phyloP scores from a whole-genome alignment of 1,140 invertebrate genomes.

The Microplitis demolitor region DNA sequence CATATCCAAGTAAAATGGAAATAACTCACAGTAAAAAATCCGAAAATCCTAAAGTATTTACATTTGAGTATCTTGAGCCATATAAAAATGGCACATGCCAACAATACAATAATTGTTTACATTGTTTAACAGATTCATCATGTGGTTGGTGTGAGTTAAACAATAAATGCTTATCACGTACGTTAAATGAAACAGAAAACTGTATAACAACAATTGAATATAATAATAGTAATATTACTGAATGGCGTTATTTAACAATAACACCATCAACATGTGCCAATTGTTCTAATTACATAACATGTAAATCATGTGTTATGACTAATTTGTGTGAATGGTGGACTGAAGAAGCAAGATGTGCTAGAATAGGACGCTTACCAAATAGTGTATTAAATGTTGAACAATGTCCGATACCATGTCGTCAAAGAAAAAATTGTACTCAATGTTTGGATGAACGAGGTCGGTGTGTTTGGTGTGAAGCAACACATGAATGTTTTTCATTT shows the following conservation, averaged over 20 bases:
- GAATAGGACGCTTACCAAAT: constrained; percentile 72
- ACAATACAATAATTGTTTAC: constrained; percentile 81
- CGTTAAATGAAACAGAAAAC: constrained; percentile 67
- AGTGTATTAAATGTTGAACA: constrained; percentile 69
- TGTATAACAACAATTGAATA: constrained; percentile 60
- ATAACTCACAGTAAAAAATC: constrained; percentile 73
- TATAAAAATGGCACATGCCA: constrained; percentile 80
- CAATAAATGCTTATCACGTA: constrained; percentile 67
- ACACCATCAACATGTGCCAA: constrained; percentile 81
- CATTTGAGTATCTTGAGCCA: constrained; percentile 88
- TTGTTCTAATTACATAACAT: constrained; percentile 88
- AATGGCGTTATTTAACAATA: constrained; percentile 81
- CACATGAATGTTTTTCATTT: constrained; percentile 90
- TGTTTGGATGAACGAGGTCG: constrained; percentile 84
- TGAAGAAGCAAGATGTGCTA: constrained; percentile 80
- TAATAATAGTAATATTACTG: constrained; percentile 50
- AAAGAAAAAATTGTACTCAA: constrained; percentile 76
- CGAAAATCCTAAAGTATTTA: constrained; percentile 80
- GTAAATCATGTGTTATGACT: constrained; percentile 74
- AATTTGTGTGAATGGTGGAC: constrained; percentile 86
- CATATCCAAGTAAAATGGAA: constrained; percentile 79
- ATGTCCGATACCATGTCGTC: constrained; percentile 78
- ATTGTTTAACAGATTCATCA: constrained; percentile 84
- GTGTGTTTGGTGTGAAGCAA: constrained; percentile 95
- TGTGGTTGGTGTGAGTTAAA: constrained; percentile 90